These are phyloP conservation scores for Oxyteleia sp. DNA, from an alignment of 2,888 invertebrate genomes.

Conservation along the genomic window DNA sequence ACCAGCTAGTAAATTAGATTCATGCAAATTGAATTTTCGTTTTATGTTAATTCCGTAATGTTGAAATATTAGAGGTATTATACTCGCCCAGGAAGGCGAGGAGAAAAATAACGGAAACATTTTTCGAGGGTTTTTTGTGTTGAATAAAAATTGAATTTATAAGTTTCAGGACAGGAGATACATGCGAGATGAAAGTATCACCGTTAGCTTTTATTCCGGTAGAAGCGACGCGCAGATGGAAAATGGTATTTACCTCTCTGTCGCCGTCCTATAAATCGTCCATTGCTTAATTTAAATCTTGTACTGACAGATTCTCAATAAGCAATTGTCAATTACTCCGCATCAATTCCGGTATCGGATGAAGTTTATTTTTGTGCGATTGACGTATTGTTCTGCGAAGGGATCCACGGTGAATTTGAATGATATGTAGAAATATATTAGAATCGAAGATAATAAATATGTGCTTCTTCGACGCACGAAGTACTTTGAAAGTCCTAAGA, in stretches of 20 bases:
- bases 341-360: slow-evolving; percentile 79
- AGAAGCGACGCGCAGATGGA: slow-evolving; percentile 5
- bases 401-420: no score
- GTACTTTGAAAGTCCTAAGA: no score
- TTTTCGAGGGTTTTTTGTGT: slow-evolving; percentile 50
- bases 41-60: slow-evolving; percentile 23
- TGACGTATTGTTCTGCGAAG: slow-evolving; percentile 78
- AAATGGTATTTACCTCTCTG: slow-evolving; percentile 48
- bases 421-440: no score
- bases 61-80: slow-evolving; percentile 47
- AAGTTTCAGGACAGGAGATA: slow-evolving; percentile 55
- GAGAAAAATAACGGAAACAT: slow-evolving; percentile 31
- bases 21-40: slow-evolving; percentile 25
- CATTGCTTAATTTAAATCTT: slow-evolving; percentile 80
- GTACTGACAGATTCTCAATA: slow-evolving; percentile 82
- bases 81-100: slow-evolving; percentile 3
- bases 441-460: no score
- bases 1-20: no score
- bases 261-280: slow-evolving; percentile 70
- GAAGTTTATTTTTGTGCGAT: slow-evolving; percentile 81
- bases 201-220: slow-evolving; percentile 40
- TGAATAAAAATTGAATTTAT: slow-evolving; percentile 67
- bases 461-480: no score
- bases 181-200: slow-evolving; percentile 46
- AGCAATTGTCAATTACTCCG: slow-evolving; percentile 83